Evolutionary conservation across 2,113 vertebrate species (phyloP), one percentile per base, ranked within the genome.

Genomic region (Emberiza fucata): DNA sequence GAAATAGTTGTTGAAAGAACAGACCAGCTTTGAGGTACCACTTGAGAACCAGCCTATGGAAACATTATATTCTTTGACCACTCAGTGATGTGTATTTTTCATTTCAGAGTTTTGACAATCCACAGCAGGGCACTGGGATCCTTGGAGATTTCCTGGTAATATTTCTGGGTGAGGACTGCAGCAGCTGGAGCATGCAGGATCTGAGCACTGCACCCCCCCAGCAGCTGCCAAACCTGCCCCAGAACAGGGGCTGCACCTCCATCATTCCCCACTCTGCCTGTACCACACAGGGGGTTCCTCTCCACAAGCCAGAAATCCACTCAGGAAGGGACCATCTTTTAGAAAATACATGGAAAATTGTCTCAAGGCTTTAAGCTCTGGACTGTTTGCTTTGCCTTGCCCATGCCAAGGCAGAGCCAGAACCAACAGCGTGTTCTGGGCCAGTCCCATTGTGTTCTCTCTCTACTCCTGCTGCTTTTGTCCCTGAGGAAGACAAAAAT

Each of bases 391-490:
- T 73, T 47, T 60, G 53, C 35, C 29, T 91, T 18, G 66, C 25
- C n/a, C 42, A 19, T 9, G 16, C 50, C 45, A 19, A 47, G 37
- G 33, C 78, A 57, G 57, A 71, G 40, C 1, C 14, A 39, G 8
- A 11, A 28, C 2, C 4, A 1, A 7, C 0, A 4, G 20, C 0
- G 0, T 6, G 8, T 29, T 77, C 61, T 4, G 4, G 86, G 28
- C 23, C 0, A 0, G 37, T 3, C 10, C 12, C 2, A 0, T 4
- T 28, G 31, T 21, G 12, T 35, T 35, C 78, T 59, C 8, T 33
- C 51, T 45, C 9, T 29, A 5, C 4, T 16, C 31, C n/a, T 21
- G 23, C 12, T 14, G 21, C 17, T 66, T 65, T 19, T 40, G 50
- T 31, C 53, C 19, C 65, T 12, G 27, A 10, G 42, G 48, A 72